These are phyloP conservation scores for pig (Sus scrofa) DNA, from an alignment of 2,113 vertebrate species.

Conservation along the genomic window DNA sequence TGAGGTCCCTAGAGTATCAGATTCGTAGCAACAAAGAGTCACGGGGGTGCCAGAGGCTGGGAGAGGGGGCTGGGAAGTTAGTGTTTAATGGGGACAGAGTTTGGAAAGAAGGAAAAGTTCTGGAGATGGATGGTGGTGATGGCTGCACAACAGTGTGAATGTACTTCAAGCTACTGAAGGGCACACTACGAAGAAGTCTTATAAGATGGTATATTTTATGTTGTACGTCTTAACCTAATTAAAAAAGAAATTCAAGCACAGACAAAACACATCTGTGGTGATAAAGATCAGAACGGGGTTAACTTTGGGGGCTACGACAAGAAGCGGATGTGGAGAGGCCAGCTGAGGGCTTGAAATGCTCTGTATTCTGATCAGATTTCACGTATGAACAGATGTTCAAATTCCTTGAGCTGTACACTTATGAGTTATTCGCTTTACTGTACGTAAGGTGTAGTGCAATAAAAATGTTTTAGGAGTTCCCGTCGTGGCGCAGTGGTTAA, in stretches of 20 bases:
- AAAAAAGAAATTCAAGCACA: not conserved
- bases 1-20: no score
- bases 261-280: not conserved
- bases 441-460: not conserved
- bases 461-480: not conserved
- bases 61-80: not conserved
- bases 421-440: not conserved
- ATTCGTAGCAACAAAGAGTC: not conserved
- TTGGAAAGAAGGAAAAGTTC: no score
- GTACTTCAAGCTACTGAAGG: not conserved
- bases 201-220: not conserved
- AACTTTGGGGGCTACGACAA: not conserved
- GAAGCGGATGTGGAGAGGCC: not conserved
- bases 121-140: no score
- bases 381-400: not conserved
- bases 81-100: not conserved
- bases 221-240: not conserved
- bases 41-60: not conserved
- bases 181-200: not conserved
- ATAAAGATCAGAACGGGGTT: not conserved
- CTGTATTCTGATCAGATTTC: not conserved
- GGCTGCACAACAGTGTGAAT: no score
- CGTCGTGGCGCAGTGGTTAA: no score
- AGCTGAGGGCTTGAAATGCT: not conserved
- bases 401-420: not conserved